Percentiles rank a stretch among this genome's conserved stretches.
Evolutionary conservation across 2,888 invertebrate genomes (phyloP).

Genomic region (Slavum lentiscoides): DNA sequence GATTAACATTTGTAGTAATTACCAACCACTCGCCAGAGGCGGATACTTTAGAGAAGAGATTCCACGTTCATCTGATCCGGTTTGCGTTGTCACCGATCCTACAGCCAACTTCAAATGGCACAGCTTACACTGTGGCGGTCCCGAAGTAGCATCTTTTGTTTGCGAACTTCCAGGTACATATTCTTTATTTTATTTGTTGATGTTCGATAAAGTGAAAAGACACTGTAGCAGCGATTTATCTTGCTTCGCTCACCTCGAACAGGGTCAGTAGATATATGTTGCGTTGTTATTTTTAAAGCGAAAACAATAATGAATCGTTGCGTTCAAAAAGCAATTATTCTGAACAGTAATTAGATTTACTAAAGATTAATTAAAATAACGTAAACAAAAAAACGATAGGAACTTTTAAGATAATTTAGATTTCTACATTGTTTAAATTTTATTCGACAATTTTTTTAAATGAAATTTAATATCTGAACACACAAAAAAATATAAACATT

Average conservation of each 20-base stretch:
- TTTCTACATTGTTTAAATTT: too few relatives aligned
- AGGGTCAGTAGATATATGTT: background rate
- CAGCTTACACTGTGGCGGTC: slow-evolving; percentile 74
- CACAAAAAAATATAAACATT: too few relatives aligned
- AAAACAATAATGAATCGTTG: too few relatives aligned
- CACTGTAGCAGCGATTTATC: background rate
- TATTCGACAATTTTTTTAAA: too few relatives aligned
- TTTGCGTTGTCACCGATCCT: slow-evolving; percentile 77
- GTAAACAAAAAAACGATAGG: too few relatives aligned
- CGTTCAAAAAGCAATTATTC: too few relatives aligned
- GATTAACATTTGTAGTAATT: slow-evolving; percentile 27
- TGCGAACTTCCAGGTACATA: slow-evolving; percentile 75
- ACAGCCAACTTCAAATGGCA: slow-evolving; percentile 79
- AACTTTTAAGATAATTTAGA: too few relatives aligned
- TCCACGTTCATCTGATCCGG: slow-evolving; percentile 68
- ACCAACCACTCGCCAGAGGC: slow-evolving; percentile 27
- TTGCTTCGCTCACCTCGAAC: too few relatives aligned
- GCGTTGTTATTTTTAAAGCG: too few relatives aligned
- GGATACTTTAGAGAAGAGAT: slow-evolving; percentile 75
- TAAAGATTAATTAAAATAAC: too few relatives aligned
- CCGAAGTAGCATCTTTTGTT: slow-evolving; percentile 76
- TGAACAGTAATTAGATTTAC: too few relatives aligned
- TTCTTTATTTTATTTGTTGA: background rate
- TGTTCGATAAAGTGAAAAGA: background rate
- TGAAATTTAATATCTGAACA: too few relatives aligned